These are phyloP conservation scores for Sarcophaga variegata DNA, from an alignment of 2,888 invertebrate genomes.

Conservation along the genomic window DNA sequence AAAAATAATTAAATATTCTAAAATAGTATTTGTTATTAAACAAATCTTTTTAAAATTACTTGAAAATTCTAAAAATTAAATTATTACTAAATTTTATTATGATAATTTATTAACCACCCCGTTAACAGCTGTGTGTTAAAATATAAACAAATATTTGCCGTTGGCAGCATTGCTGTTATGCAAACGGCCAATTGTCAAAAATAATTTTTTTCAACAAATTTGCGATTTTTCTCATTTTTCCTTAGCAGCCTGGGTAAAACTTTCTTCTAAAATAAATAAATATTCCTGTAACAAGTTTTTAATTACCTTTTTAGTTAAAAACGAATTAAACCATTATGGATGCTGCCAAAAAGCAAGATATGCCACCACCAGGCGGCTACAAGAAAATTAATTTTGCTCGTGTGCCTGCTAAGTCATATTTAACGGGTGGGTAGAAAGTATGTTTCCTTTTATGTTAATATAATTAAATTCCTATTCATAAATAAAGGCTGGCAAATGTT, in stretches of 20 bases:
- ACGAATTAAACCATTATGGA: constrained; percentile 68
- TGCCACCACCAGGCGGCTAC: constrained; percentile 97
- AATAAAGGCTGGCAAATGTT: constrained; percentile 85
- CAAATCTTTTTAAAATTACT: no score
- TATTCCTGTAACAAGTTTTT: background rate
- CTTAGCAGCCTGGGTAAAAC: constrained; percentile 31
- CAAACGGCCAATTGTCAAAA: constrained; percentile 74
- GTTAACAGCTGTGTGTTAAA: constrained; percentile 8
- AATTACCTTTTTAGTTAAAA: background rate
- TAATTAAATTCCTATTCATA: background rate
- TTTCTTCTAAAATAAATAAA: background rate
- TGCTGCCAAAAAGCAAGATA: constrained; percentile 87
- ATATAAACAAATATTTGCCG: constrained; percentile 49
- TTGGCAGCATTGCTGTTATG: constrained; percentile 76
- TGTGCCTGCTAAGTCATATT: constrained; percentile 87
- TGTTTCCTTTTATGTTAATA: background rate
- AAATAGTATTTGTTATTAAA: no score
- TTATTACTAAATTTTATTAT: background rate
- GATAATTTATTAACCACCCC: constrained; percentile 13
- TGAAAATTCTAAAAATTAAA: background rate
- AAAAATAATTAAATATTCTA: no score
- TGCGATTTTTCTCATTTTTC: constrained; percentile 43
- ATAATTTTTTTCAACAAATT: constrained; percentile 67
- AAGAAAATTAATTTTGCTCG: constrained; percentile 88
- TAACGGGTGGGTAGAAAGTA: constrained; percentile 84